phyloP scores from a whole-genome alignment of 2,888 invertebrate genomes.

The Laspeyria flexula region DNA sequence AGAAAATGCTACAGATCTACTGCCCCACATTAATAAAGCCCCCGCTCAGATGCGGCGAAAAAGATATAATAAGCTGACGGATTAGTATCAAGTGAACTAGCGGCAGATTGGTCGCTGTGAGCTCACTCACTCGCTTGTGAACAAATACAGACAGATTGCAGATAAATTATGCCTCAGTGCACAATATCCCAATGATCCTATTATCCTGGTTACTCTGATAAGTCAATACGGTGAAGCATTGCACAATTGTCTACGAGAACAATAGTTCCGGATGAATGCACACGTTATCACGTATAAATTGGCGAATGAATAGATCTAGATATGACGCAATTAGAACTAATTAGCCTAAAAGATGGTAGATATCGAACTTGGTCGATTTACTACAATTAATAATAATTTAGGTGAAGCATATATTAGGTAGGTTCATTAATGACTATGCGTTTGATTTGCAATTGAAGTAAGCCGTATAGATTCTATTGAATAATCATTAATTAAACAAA shows the following conservation, averaged over 20 bases:
- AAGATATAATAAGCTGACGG: constrained; percentile 52
- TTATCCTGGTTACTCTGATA: constrained; percentile 55
- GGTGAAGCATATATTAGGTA: too few relatives aligned
- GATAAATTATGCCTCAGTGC: constrained; percentile 56
- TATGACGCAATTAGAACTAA: not conserved
- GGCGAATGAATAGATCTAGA: not conserved
- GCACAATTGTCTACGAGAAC: constrained; percentile 42
- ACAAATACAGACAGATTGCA: constrained; percentile 47
- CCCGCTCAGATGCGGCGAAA: constrained; percentile 38
- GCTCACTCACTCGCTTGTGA: constrained; percentile 36
- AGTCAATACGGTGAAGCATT: constrained; percentile 50
- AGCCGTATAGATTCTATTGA: too few relatives aligned
- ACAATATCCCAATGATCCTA: constrained; percentile 54
- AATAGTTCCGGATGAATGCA: constrained; percentile 37
- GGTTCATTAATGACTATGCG: too few relatives aligned
- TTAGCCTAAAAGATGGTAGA: not conserved
- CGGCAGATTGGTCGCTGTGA: constrained; percentile 46
- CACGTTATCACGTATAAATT: constrained; percentile 12
- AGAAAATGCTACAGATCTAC: constrained; percentile 39
- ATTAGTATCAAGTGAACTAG: constrained; percentile 56
- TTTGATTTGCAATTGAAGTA: too few relatives aligned
- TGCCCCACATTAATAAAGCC: constrained; percentile 45
- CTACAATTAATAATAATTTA: too few relatives aligned
- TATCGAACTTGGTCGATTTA: not conserved
- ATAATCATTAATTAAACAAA: too few relatives aligned